Conservation (phyloP, 2,888 invertebrate genomes). For the Chelonus formosanus region DNA sequence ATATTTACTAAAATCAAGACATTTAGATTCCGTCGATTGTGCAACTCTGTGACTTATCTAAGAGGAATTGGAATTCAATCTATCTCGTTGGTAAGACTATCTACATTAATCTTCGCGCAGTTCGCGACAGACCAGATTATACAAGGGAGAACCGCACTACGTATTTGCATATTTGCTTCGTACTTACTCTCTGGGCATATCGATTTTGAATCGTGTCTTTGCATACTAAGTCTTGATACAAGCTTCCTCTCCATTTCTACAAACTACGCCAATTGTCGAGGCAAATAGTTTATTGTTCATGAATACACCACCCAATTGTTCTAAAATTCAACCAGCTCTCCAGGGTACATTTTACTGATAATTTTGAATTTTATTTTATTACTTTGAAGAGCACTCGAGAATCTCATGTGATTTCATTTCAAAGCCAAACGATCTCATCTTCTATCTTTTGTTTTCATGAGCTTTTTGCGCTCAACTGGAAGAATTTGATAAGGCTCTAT, state of each 20-base stretch:
- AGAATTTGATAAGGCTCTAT: too few species aligned
- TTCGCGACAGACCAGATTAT: conserved; percentile 4
- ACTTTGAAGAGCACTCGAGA: background rate
- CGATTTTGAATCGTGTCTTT: conserved; percentile 23
- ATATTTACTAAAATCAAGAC: conserved; percentile 15
- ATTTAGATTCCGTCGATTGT: conserved; percentile 6
- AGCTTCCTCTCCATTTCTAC: conserved; percentile 10
- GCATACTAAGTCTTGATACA: conserved; percentile 20
- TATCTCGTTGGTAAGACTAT: conserved; percentile 11
- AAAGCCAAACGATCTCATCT: conserved; percentile 7
- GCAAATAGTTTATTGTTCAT: conserved; percentile 46
- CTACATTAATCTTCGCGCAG: conserved; percentile 22
- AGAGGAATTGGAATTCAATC: conserved; percentile 19
- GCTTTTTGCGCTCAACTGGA: too few species aligned
- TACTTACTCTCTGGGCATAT: conserved; percentile 29
- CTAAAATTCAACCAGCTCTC: conserved; percentile 21
- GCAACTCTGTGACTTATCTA: conserved; percentile 14
- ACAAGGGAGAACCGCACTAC: conserved; percentile 19
- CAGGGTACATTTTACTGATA: conserved; percentile 12
- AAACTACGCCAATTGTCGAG: conserved; percentile 42
- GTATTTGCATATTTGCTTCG: conserved; percentile 32
- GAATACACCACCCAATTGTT: conserved; percentile 36
- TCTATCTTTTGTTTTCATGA: background rate
- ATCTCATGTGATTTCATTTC: conserved; percentile 4
- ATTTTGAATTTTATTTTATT: conserved; percentile 7